Conservation (phyloP, 2,113 vertebrate genomes). For the Verasper variegatus region DNA sequence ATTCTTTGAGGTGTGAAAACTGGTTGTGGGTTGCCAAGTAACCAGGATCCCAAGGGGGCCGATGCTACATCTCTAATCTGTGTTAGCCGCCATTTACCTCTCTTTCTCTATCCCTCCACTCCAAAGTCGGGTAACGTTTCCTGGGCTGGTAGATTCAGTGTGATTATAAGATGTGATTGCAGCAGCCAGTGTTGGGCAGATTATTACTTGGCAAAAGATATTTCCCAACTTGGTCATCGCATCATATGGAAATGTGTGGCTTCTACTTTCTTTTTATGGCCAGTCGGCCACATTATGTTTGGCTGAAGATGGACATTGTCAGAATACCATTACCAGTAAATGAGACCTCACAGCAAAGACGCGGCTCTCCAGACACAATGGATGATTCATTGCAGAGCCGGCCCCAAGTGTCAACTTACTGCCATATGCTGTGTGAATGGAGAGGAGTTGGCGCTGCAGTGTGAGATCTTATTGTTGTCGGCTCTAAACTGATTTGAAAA, state of each 20-base stretch:
- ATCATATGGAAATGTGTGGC: conserved; percentile 38
- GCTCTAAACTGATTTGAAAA: background rate
- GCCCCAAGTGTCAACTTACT: conserved; percentile 28
- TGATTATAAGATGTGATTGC: conserved; percentile 20
- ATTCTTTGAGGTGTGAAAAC: conserved; percentile 71
- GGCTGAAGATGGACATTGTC: conserved; percentile 41
- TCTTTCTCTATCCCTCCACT: conserved; percentile 31
- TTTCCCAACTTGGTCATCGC: conserved; percentile 32
- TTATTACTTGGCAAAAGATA: conserved; percentile 7
- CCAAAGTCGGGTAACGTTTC: conserved; percentile 32
- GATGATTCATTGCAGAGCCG: conserved; percentile 43
- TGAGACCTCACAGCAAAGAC: conserved; percentile 45
- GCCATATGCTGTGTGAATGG: conserved; percentile 27
- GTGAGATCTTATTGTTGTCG: background rate
- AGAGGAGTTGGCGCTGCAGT: conserved; percentile 17
- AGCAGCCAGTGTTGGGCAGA: background rate
- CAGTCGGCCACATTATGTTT: conserved; percentile 32
- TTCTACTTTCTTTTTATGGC: conserved; percentile 35
- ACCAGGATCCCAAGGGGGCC: conserved; percentile 72
- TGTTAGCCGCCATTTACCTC: conserved; percentile 58
- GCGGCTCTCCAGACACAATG: conserved; percentile 58
- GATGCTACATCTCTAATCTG: conserved; percentile 66
- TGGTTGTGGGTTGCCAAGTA: conserved; percentile 80
- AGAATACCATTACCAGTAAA: conserved; percentile 61
- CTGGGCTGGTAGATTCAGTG: conserved; percentile 11